Evolutionary conservation across 1,140 invertebrate species (phyloP), one percentile per base, ranked within the genome.

Genomic region (Cotesia glomerata): DNA sequence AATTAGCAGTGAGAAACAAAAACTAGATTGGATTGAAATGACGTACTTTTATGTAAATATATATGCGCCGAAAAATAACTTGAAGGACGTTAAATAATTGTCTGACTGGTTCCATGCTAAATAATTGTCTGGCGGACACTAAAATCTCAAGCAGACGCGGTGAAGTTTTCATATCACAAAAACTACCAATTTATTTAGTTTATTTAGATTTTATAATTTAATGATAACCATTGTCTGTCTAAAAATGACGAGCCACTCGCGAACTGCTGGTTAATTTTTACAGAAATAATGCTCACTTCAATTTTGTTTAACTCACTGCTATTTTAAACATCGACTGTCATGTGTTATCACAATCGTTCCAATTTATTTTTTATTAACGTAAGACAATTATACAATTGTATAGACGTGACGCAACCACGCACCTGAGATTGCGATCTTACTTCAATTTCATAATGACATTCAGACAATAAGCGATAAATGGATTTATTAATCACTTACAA

Each of bases 1-100:
- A 52, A n/a, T 39, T 72, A 66, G 39, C 32, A 26, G 52, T n/a
- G 16, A 51, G 8, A 52, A 39, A 13, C 39, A n/a, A 36, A n/a
- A 36, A 13, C 11, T 39, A 61, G 16, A 26, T 3, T 56, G 11
- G 4, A 5, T 26, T 59, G 8, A 5, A 67, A 61, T 26, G 49
- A 77, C 80, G 1, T 78, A 83, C 82, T 70, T 69, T 76, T 67
- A 83, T 26, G 54, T 77, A 82, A 71, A 76, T 75, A 54, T 78
- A 76, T 62, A 81, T 66, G 64, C 77, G 75, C 58, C 52, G 59
- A 56, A 76, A 18, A 49, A 81, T 76, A 36, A 80, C 32, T 51
- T 70, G 77, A 54, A 81, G 11, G 9, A 81, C 51, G 58, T 78
- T 71, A 54, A 74, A 82, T 62, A 77, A 61, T 49, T 77, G 73